Base-by-base conservation (phyloP, 2,888 invertebrate species). In the Epistrophella euchroma region DNA sequence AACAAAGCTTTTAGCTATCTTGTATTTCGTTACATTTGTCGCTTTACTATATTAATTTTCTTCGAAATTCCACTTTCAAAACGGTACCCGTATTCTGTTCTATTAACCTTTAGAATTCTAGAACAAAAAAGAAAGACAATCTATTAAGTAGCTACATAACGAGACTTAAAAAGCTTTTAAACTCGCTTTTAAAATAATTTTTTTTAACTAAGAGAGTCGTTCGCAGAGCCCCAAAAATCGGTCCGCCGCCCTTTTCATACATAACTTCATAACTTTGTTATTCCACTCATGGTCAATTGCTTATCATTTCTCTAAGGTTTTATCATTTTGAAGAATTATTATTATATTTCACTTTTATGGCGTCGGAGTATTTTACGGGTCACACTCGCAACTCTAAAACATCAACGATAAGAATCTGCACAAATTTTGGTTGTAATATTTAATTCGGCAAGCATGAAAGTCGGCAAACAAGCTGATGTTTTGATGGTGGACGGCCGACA, bases 401-500 rank as follows among this genome's bases (percentile, higher is more conserved):
- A 79, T 58, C 62, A 73, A 58, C 25, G 86, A 86, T 86, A 81
- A 77, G 64, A 58, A 86, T 86, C 86, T 77, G 81, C 77, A 74
- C 43, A 52, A 52, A 13, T 11, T 50, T 68, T 64, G n/a, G 32
- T 74, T 71, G 37, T 73, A 4, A 15, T 52, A 47, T 58, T 68
- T 56, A 66, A 52, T 71, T 71, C 66, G 77, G 72, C n/a, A n/a
- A 62, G 70, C 73, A 74, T 83, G 70, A 83, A 78, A 77, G 78
- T 47, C 72, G 70, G 28, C 68, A 17, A 50, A 37, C 22, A 55
- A 9, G 15, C 72, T 28, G n/a, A 11, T 11, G 10, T 5, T 32
- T 32, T 52, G 52, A 52, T 28, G 15, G n/a, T 52, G 13, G 28
- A 52, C 22, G 22, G 22, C 50, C 50, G 4, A 25, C 17, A 47